Base-by-base conservation (phyloP, 2,888 invertebrate species). In the Hydropsyche betteni region DNA sequence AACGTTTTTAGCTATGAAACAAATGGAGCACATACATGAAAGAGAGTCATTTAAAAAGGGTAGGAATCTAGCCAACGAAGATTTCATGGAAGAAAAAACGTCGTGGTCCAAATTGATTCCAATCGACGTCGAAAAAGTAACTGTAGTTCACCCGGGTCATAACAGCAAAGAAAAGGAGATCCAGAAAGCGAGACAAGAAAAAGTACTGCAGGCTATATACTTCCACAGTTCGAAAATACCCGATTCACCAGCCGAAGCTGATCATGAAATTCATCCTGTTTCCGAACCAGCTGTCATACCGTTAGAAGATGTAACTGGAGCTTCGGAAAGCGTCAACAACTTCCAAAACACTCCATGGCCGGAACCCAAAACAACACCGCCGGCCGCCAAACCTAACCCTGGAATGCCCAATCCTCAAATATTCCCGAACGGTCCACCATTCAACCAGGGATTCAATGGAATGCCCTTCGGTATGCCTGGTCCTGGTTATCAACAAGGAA, bases 1-100 rank as follows among this genome's bases (percentile, higher is more conserved):
- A 85, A 94, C 90, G 50, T 98, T 98, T 85, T 93, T 92, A 51
- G 96, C 97, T 82, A 93, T 96, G 93, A 95, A 95, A 83, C 91
- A 94, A 83, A 91, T 95, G 87, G 98, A 98, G 83, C 92, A 94
- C 81, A 90, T 91, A 77, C 89, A 93, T 81, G 98, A 98, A 86
- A 90, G 94, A 74, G 93, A 94, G 82, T 92, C 93, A n/a, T 89
- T 95, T 82, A 90, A 92, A 81, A 91, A 93, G 84, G 91, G 91
- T 12, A 88, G 95, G 75, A 94, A 95, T 84, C 84, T 93, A 69
- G 90, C 90, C 82, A 90, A 87, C 79, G 93, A 94, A 82, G 94
- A 94, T 83, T 86, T 90, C 33, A 95, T 96, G 95, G 93, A 93
- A 82, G 93, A 94, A 81, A 92, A 90, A 83, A 93, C 91, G 7